Percentiles rank a stretch among this genome's conserved stretches.
Conservation (phyloP, 2,113 vertebrate species). For the Crotalus horridus region DNA sequence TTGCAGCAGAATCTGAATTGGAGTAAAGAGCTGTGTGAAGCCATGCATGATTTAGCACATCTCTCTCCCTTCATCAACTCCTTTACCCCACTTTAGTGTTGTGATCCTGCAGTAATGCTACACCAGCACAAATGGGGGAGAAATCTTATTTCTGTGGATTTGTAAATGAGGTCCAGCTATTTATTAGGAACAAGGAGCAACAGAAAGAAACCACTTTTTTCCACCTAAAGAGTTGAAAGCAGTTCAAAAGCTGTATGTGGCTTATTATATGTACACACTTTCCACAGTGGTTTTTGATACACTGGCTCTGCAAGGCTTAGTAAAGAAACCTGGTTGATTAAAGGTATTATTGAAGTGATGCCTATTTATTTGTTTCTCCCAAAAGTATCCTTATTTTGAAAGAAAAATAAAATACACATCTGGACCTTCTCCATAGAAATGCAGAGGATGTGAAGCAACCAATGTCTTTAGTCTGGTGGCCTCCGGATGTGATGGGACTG, state of each 20-base stretch:
- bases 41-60: background rate
- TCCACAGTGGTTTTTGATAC: background rate
- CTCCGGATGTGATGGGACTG: background rate
- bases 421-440: background rate
- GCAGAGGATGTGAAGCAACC: background rate
- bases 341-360: background rate
- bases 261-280: background rate
- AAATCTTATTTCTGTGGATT: background rate
- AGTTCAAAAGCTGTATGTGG: background rate
- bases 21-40: background rate
- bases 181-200: background rate
- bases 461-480: background rate
- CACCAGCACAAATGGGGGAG: background rate
- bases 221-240: background rate
- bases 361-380: background rate
- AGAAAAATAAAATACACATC: background rate
- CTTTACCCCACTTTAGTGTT: background rate
- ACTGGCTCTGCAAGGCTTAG: background rate
- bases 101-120: background rate
- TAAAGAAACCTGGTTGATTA: background rate
- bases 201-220: background rate
- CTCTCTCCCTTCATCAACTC: background rate
- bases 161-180: background rate
- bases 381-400: background rate
- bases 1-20: background rate